phyloP scores from a whole-genome alignment of 1,140 invertebrate genomes.

The Mercenaria mercenaria region DNA sequence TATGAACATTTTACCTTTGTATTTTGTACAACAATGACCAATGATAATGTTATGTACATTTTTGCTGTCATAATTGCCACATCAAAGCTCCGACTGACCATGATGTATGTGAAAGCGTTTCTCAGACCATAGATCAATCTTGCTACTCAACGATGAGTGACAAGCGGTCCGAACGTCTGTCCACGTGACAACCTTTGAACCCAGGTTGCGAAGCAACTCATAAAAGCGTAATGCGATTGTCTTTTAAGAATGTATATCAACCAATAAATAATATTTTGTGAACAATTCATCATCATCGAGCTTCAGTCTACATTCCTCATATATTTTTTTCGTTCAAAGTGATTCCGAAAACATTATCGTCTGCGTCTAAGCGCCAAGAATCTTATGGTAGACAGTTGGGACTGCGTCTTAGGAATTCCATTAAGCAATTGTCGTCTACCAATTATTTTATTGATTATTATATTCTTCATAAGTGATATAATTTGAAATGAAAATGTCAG shows the following conservation, averaged over 20 bases:
- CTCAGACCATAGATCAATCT: slow-evolving; percentile 58
- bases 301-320: background rate
- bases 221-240: slow-evolving; percentile 55
- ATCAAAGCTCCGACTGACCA: slow-evolving; percentile 61
- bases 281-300: slow-evolving; percentile 5
- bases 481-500: slow-evolving; percentile 59
- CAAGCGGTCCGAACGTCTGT: slow-evolving; percentile 43
- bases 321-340: slow-evolving; percentile 6
- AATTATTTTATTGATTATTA: slow-evolving; percentile 49
- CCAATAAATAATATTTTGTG: slow-evolving; percentile 24
- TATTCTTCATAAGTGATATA: slow-evolving; percentile 47
- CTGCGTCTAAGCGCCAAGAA: background rate
- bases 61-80: slow-evolving; percentile 57
- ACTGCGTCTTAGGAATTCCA: slow-evolving; percentile 3
- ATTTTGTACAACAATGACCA: slow-evolving; percentile 53
- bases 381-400: background rate
- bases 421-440: slow-evolving; percentile 17
- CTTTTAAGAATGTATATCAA: slow-evolving; percentile 12
- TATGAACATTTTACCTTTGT: slow-evolving; percentile 33
- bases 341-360: background rate
- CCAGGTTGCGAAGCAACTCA: slow-evolving; percentile 26
- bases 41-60: slow-evolving; percentile 62
- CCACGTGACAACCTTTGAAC: slow-evolving; percentile 57
- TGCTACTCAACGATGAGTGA: slow-evolving; percentile 35
- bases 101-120: slow-evolving; percentile 58